Percentiles rank a stretch among this genome's conserved stretches.
Evolutionary conservation across 2,797 vertebrate genomes (phyloP).

Genomic region (Sebastes hubbsi): DNA sequence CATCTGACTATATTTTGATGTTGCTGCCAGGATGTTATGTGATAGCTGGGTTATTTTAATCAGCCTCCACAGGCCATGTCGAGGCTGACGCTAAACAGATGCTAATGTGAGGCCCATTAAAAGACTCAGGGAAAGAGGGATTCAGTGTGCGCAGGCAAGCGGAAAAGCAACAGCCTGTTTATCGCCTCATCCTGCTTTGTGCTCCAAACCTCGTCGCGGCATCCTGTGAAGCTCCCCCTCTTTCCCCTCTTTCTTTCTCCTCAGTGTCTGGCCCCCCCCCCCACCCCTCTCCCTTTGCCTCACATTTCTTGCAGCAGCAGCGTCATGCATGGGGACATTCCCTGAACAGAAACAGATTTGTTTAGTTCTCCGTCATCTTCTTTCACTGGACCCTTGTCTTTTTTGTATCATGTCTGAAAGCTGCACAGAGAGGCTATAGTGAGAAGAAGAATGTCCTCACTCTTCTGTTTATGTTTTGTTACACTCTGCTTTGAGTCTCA

Average conservation of each 20-base stretch:
- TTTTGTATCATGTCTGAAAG: constrained; percentile 56
- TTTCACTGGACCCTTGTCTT: constrained; percentile 54
- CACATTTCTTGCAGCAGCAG: constrained; percentile 48
- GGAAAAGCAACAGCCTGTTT: constrained; percentile 80
- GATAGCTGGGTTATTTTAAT: constrained; percentile 75
- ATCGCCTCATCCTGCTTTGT: constrained; percentile 73
- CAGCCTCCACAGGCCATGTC: constrained; percentile 70
- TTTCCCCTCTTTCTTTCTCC: constrained; percentile 48
- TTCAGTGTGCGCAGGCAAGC: constrained; percentile 74
- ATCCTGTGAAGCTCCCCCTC: constrained; percentile 50
- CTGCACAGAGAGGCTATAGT: constrained; percentile 55
- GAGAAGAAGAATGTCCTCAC: constrained; percentile 53
- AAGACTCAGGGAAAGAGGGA: constrained; percentile 65
- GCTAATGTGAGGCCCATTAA: constrained; percentile 81
- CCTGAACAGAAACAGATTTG: constrained; percentile 81
- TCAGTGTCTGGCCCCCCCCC: not conserved
- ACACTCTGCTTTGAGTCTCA: constrained; percentile 41
- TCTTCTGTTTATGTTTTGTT: constrained; percentile 53
- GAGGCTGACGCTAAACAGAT: constrained; percentile 78
- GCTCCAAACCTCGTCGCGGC: constrained; percentile 48
- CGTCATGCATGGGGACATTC: constrained; percentile 75
- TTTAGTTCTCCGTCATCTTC: constrained; percentile 68
- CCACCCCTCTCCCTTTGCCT: not conserved
- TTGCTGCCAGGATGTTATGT: constrained; percentile 58
- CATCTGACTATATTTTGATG: constrained; percentile 64